These are phyloP conservation scores for Pecten maximus DNA, from an alignment of 2,888 invertebrate genomes.

Conservation along the genomic window DNA sequence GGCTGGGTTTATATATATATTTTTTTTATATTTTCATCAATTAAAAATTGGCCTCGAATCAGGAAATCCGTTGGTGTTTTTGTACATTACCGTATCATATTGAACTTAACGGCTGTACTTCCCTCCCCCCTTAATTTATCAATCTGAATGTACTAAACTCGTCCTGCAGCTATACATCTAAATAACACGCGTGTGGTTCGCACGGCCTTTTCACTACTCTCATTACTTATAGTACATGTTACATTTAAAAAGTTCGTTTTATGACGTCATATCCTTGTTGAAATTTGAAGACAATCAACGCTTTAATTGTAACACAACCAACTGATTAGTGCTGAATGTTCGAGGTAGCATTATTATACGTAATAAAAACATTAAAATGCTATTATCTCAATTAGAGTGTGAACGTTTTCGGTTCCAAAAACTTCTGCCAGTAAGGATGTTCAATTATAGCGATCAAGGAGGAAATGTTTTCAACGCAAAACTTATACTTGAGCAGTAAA, in stretches of 20 bases:
- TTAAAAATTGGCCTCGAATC: neutral
- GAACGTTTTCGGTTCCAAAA: too few species aligned
- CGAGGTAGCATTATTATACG: too few species aligned
- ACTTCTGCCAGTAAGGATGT: too few species aligned
- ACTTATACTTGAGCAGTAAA: too few species aligned
- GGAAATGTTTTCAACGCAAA: too few species aligned
- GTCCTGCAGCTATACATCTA: neutral
- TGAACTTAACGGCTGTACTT: neutral
- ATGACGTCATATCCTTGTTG: neutral
- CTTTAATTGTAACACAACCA: too few species aligned
- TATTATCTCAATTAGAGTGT: too few species aligned
- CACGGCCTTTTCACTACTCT: neutral
- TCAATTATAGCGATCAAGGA: too few species aligned
- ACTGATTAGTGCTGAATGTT: too few species aligned
- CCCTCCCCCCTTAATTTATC: neutral
- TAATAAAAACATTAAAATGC: too few species aligned
- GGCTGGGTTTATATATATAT: neutral
- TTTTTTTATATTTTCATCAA: neutral
- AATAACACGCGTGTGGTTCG: neutral
- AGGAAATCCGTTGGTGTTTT: neutral
- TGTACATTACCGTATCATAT: neutral
- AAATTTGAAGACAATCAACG: too few species aligned
- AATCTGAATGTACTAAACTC: neutral
- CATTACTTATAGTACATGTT: neutral
- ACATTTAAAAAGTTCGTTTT: neutral